Percentiles rank a stretch among this genome's conserved stretches.
These are phyloP conservation scores for Drosophila pandora DNA, from an alignment of 1,140 invertebrate species.

Conservation along the genomic window DNA sequence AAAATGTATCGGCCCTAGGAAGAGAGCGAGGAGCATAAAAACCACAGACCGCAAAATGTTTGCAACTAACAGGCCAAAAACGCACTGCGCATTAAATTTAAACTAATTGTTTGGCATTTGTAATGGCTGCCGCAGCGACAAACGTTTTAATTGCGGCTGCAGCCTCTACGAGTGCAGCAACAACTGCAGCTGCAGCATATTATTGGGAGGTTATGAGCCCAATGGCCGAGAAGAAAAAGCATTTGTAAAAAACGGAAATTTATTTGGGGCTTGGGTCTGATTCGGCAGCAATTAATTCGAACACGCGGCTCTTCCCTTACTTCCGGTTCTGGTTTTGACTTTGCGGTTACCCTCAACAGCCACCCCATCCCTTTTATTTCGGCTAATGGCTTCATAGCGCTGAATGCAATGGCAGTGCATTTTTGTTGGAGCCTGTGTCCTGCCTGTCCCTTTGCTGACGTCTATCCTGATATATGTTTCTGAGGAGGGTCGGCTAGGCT, in stretches of 20 bases:
- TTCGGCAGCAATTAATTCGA: slow-evolving; percentile 81
- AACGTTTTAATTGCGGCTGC: slow-evolving; percentile 69
- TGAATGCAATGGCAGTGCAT: slow-evolving; percentile 18
- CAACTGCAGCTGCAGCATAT: slow-evolving; percentile 58
- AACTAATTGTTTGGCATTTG: slow-evolving; percentile 76
- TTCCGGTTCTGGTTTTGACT: slow-evolving; percentile 52
- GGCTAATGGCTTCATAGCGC: slow-evolving; percentile 19
- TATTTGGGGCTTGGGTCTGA: slow-evolving; percentile 56
- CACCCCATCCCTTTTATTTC: background rate
- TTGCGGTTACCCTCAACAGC: slow-evolving; percentile 63
- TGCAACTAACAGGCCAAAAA: slow-evolving; percentile 53
- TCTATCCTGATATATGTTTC: slow-evolving; percentile 65
- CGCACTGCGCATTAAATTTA: slow-evolving; percentile 68
- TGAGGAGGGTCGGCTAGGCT: slow-evolving; percentile 28
- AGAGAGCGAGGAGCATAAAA: too few relatives aligned
- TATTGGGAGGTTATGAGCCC: slow-evolving; percentile 66
- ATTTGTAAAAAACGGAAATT: slow-evolving; percentile 44
- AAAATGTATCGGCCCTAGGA: slow-evolving; percentile 12
- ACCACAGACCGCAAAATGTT: slow-evolving; percentile 52
- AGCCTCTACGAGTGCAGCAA: slow-evolving; percentile 29
- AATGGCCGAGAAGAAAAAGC: slow-evolving; percentile 15
- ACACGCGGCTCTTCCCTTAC: slow-evolving; percentile 58
- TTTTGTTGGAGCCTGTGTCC: slow-evolving; percentile 14
- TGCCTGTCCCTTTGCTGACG: slow-evolving; percentile 44
- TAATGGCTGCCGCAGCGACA: slow-evolving; percentile 67